These are phyloP conservation scores for Drosophila athabasca DNA, from an alignment of 1,140 invertebrate genomes.

Conservation along the genomic window DNA sequence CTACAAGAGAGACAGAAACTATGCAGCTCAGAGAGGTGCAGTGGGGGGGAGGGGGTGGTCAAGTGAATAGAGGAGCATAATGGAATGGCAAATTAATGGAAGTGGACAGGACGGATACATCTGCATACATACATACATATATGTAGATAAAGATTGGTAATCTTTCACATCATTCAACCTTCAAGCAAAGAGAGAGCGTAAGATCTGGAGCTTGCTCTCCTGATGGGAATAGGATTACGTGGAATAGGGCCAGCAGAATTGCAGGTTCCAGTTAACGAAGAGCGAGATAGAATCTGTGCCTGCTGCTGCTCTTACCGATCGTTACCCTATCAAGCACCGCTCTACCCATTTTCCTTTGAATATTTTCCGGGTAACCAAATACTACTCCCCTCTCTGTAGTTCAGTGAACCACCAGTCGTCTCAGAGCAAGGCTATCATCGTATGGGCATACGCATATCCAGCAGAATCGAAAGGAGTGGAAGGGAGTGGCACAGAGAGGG, in stretches of 20 bases:
- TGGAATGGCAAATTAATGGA: constrained; percentile 16
- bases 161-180: constrained; percentile 3
- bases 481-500: too few relatives aligned
- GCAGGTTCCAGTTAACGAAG: too few relatives aligned
- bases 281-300: too few relatives aligned
- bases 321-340: constrained; percentile 17
- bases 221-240: too few relatives aligned
- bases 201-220: too few relatives aligned
- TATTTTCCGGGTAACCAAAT: background rate
- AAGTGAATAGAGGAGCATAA: constrained; percentile 11
- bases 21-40: background rate
- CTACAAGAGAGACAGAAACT: background rate
- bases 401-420: constrained; percentile 24
- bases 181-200: too few relatives aligned
- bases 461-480: background rate
- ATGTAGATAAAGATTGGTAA: too few relatives aligned
- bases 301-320: too few relatives aligned
- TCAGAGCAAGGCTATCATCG: constrained; percentile 4
- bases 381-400: constrained; percentile 31
- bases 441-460: constrained; percentile 30
- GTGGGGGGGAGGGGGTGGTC: constrained; percentile 8
- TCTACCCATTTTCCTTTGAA: background rate
- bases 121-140: too few relatives aligned
- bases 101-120: too few relatives aligned
- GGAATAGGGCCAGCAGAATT: too few relatives aligned